These are phyloP conservation scores for Eupithecia vulgata DNA, from an alignment of 2,888 invertebrate genomes.

Conservation along the genomic window DNA sequence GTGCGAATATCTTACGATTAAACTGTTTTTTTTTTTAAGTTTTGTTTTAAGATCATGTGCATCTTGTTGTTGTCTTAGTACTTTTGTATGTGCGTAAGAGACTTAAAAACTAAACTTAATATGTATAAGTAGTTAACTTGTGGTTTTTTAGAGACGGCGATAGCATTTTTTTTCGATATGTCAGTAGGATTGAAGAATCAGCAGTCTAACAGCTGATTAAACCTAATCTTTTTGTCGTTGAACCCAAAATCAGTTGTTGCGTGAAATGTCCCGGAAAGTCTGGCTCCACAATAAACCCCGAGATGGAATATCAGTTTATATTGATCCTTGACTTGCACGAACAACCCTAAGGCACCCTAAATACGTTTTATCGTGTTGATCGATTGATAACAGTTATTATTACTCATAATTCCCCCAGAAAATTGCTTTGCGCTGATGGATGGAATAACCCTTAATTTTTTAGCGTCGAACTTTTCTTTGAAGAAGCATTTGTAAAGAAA, in stretches of 20 bases:
- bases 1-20: no score
- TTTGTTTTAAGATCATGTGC: no score
- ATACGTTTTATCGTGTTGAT: slow-evolving; percentile 57
- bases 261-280: slow-evolving; percentile 14
- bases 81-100: no score
- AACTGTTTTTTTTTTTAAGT: no score
- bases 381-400: slow-evolving; percentile 58
- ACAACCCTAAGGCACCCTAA: slow-evolving; percentile 52
- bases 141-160: no score
- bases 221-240: not conserved
- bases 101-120: no score
- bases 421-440: slow-evolving; percentile 8
- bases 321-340: slow-evolving; percentile 49
- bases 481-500: slow-evolving; percentile 10
- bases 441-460: slow-evolving; percentile 10
- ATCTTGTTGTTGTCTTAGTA: no score
- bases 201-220: not conserved
- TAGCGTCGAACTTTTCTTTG: not conserved
- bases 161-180: not conserved
- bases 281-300: slow-evolving; percentile 24
- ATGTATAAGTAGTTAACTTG: no score
- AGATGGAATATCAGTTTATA: slow-evolving; percentile 56
- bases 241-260: slow-evolving; percentile 25
- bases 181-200: not conserved
- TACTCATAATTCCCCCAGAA: slow-evolving; percentile 32